Evolutionary conservation across 2,797 vertebrate species (phyloP), one percentile per base, ranked within the genome.

Genomic region (Spatula versicolor): DNA sequence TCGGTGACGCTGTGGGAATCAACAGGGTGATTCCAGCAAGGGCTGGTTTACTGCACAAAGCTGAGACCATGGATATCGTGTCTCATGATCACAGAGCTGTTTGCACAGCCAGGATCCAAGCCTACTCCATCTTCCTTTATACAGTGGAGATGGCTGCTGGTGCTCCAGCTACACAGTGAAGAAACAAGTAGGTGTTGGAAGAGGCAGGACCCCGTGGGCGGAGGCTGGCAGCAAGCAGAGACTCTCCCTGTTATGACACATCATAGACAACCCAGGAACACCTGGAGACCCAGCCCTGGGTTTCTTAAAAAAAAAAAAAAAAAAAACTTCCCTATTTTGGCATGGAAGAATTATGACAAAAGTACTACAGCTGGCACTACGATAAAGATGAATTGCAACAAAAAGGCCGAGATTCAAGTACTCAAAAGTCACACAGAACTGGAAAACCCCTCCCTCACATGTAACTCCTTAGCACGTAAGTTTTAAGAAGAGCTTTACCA

Each of bases 41-140:
- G 28, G 26, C 25, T 82, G 22, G 6, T 55, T 82, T 45, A 73
- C 56, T 64, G 35, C 33, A 73, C 14, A n/a, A 76, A 55, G 31
- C 37, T 69, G 18, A 83, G 48, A 45, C 22, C 58, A 73, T 1
- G 1, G 46, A 33, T 52, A 52, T 1, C 0, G 0, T 8, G 30
- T 6, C 19, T 16, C 3, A 0, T 31, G 39, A 64, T 59, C 33
- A 64, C 13, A 71, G 39, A 91, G 43, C 33, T 83, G 31, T 71
- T 11, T 75, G 46, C 52, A 88, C 13, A 45, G 14, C 14, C 25
- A 67, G 33, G 63, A 88, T 77, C 25, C 64, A 82, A 94, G 16
- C 11, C 59, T 76, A 30, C 41, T 92, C 50, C 67, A 77, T n/a
- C 39, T 63, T 45, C 31, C 60, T 63, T 55, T 54, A 74, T 25